These are phyloP conservation scores for Aegithalos caudatus DNA, from an alignment of 2,113 vertebrate genomes.

Conservation along the genomic window DNA sequence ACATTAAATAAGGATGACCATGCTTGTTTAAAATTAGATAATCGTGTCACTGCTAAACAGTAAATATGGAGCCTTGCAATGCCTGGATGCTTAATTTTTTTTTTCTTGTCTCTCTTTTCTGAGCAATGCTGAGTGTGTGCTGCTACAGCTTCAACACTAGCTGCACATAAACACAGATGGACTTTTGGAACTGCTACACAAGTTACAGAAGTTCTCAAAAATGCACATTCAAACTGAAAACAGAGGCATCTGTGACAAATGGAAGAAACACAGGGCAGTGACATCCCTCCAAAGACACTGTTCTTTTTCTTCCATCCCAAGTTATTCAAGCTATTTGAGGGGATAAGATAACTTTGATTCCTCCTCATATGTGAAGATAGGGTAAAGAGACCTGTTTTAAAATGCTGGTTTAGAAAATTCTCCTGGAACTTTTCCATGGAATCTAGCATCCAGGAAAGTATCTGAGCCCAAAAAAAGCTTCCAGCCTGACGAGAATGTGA, in stretches of 20 bases:
- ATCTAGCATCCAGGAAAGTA: background rate
- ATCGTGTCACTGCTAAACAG: background rate
- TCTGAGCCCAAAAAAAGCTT: background rate
- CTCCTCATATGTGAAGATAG: background rate
- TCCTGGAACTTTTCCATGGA: background rate
- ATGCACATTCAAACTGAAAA: background rate
- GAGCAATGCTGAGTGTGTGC: background rate
- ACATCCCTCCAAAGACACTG: background rate
- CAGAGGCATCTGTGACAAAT: background rate
- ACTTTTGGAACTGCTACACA: background rate
- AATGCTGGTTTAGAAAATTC: background rate
- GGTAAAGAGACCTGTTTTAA: background rate
- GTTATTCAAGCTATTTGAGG: background rate
- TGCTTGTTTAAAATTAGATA: background rate
- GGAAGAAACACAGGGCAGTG: background rate
- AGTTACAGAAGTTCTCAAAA: background rate
- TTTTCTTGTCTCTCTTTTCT: background rate
- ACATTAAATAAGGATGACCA: background rate
- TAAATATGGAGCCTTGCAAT: background rate
- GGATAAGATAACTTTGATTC: accelerated
- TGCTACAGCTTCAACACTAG: background rate
- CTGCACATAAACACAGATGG: background rate
- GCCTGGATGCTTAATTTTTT: background rate
- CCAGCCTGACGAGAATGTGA: background rate
- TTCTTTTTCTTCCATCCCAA: background rate